Evolutionary conservation across 2,113 vertebrate genomes (phyloP).

Genomic region (Semicossyphus pulcher): DNA sequence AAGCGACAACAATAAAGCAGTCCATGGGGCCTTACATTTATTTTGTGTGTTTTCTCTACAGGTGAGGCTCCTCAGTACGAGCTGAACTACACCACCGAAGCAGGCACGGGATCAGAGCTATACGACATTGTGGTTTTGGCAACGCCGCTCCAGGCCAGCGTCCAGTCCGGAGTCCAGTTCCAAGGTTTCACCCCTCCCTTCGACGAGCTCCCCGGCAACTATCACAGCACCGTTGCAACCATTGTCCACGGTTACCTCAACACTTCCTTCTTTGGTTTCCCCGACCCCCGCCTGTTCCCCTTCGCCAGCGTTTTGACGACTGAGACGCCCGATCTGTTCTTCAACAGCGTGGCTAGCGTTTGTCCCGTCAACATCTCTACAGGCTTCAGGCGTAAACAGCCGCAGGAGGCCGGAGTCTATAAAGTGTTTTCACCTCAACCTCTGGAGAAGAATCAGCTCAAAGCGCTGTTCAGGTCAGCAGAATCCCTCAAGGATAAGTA

Average conservation of each 20-base stretch:
- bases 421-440: slow-evolving; percentile 91
- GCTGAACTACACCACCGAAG: slow-evolving; percentile 83
- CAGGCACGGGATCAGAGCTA: slow-evolving; percentile 79
- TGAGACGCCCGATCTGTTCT: slow-evolving; percentile 87
- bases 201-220: slow-evolving; percentile 80
- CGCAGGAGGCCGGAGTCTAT: slow-evolving; percentile 94
- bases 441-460: slow-evolving; percentile 90
- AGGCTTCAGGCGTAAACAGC: slow-evolving; percentile 92
- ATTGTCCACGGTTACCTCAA: slow-evolving; percentile 98
- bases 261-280: slow-evolving; percentile 94
- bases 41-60: slow-evolving; percentile 59
- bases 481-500: too few species aligned
- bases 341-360: slow-evolving; percentile 90
- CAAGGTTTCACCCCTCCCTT: slow-evolving; percentile 86
- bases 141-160: slow-evolving; percentile 86
- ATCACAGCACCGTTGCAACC: slow-evolving; percentile 90
- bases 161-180: slow-evolving; percentile 86
- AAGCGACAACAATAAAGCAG: too few species aligned
- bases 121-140: slow-evolving; percentile 96
- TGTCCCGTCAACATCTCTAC: slow-evolving; percentile 93
- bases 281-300: slow-evolving; percentile 95
- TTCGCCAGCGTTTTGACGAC: slow-evolving; percentile 93
- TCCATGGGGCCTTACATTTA: too few species aligned
- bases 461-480: slow-evolving; percentile 90
- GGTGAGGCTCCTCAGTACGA: slow-evolving; percentile 89